Conservation (phyloP, 2,888 invertebrate species). For the Carcina quercana region DNA sequence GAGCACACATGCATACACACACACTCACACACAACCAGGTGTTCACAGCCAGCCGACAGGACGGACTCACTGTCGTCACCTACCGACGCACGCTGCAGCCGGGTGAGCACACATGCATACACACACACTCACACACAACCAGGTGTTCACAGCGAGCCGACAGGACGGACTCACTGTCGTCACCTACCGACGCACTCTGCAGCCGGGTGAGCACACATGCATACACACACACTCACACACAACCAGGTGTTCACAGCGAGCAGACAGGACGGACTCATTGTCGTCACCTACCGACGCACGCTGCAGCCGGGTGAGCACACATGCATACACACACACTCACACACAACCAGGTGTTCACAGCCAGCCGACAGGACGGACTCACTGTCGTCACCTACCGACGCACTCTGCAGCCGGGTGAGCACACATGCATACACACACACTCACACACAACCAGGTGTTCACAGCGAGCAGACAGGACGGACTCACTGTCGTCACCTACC, state of each 20-base stretch:
- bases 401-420: conserved; percentile 78
- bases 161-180: conserved; percentile 85
- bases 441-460: conserved; percentile 80
- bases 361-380: conserved; percentile 81
- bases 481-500: conserved; percentile 85
- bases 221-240: too few relatives aligned
- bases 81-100: conserved; percentile 85
- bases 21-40: conserved; percentile 90
- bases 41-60: conserved; percentile 79
- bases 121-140: too few relatives aligned
- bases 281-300: conserved; percentile 84
- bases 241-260: conserved; percentile 85
- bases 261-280: conserved; percentile 83
- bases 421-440: neutral
- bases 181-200: conserved; percentile 84
- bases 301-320: conserved; percentile 86
- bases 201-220: too few relatives aligned
- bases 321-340: neutral
- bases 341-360: conserved; percentile 83
- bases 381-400: conserved; percentile 85
- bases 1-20: too few relatives aligned
- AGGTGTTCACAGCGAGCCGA: conserved; percentile 82
- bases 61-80: conserved; percentile 86
- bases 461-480: conserved; percentile 82
- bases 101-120: too few relatives aligned